Evolutionary conservation across 1,140 invertebrate species (phyloP).

Genomic region (Drosophila nannoptera): DNA sequence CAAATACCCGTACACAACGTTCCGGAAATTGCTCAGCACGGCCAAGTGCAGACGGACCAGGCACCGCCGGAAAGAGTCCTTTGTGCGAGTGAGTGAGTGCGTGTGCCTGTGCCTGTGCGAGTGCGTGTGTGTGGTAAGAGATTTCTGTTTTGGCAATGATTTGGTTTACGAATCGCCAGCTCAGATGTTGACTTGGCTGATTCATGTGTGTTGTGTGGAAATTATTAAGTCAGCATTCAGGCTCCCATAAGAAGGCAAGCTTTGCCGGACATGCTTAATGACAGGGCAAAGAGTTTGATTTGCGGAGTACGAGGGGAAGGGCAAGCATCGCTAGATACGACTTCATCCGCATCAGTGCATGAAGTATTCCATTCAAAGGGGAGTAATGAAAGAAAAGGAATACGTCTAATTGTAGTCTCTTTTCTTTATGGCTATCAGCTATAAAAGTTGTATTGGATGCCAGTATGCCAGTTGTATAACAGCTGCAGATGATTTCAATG

Average conservation of each 20-base stretch:
- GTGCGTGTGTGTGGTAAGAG: constrained; percentile 8
- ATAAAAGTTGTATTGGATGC: too few species aligned
- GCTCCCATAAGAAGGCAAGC: not conserved
- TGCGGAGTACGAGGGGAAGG: too few species aligned
- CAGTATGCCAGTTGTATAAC: too few species aligned
- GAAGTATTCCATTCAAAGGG: too few species aligned
- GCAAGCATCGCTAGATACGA: too few species aligned
- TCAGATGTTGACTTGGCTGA: constrained; percentile 29
- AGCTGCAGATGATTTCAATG: too few species aligned
- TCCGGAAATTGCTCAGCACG: constrained; percentile 51
- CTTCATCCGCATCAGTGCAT: too few species aligned
- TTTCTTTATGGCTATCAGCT: too few species aligned
- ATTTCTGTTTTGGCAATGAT: constrained; percentile 48
- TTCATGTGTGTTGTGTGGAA: constrained; percentile 13
- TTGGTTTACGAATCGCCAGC: constrained; percentile 50
- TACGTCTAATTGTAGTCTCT: too few species aligned
- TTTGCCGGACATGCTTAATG: not conserved
- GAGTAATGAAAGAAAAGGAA: too few species aligned
- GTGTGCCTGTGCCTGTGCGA: not conserved
- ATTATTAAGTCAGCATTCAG: constrained; percentile 15
- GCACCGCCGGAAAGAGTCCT: constrained; percentile 37
- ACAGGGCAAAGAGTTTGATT: too few species aligned
- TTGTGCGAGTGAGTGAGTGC: constrained; percentile 15
- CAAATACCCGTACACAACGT: constrained; percentile 28
- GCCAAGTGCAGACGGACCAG: constrained; percentile 49